phyloP scores from a whole-genome alignment of 2,113 vertebrate genomes.

The Gobiocypris rarus region DNA sequence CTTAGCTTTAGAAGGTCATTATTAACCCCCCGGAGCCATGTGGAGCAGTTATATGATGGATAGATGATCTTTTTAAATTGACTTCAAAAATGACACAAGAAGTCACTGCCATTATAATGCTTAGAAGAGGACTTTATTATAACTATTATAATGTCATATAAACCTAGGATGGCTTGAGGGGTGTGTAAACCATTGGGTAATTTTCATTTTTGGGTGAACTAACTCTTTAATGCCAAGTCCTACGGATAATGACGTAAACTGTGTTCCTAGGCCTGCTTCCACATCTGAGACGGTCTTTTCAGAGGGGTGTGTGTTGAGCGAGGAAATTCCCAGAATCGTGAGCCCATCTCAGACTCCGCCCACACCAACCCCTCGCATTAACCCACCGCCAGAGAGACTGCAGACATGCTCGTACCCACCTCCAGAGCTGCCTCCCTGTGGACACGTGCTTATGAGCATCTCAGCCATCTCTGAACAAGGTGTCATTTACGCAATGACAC shows the following conservation, averaged over 20 bases:
- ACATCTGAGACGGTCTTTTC: neutral
- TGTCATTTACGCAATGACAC: conserved; percentile 81
- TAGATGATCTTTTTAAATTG: too few species aligned
- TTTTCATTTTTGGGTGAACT: too few species aligned
- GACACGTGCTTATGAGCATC: conserved; percentile 74
- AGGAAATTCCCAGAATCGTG: conserved; percentile 31
- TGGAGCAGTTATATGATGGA: too few species aligned
- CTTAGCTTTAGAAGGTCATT: too few species aligned
- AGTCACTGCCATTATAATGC: too few species aligned
- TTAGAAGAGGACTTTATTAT: too few species aligned
- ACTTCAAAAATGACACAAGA: too few species aligned
- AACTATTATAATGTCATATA: too few species aligned
- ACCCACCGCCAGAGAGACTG: conserved; percentile 65
- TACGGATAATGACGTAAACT: neutral
- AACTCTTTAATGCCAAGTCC: neutral
- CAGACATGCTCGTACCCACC: conserved; percentile 73
- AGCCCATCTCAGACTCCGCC: neutral
- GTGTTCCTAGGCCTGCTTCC: neutral
- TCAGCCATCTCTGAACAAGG: conserved; percentile 83
- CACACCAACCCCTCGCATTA: conserved; percentile 49
- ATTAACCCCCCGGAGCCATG: too few species aligned
- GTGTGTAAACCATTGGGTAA: too few species aligned
- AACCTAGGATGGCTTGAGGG: too few species aligned
- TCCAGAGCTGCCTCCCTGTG: conserved; percentile 77
- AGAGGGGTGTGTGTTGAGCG: conserved; percentile 5